A percentile compares a stretch with the other conserved stretches of the same genome.
phyloP scores from a whole-genome alignment of 2,113 vertebrate species.

The Oreochromis tanganicae region DNA sequence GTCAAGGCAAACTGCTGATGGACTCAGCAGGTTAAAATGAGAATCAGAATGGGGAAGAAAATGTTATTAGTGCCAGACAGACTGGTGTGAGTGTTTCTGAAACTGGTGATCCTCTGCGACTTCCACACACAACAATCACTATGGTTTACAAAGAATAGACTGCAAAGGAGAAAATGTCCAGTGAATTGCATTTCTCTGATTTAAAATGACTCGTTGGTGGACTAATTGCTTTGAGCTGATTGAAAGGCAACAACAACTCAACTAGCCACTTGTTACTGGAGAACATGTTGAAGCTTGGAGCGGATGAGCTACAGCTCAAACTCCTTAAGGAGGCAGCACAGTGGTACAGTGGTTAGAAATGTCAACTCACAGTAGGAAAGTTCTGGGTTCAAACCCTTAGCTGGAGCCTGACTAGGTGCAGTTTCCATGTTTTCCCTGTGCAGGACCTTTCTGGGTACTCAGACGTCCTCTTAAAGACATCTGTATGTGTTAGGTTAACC shows the following conservation, averaged over 20 bases:
- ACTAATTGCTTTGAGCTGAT: neutral
- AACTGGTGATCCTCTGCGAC: fast-evolving
- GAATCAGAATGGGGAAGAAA: neutral
- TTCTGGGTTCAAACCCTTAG: neutral
- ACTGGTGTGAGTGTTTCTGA: neutral
- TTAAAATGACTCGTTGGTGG: neutral
- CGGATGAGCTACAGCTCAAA: neutral
- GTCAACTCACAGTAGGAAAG: neutral
- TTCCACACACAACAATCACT: neutral
- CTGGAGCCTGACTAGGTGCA: neutral
- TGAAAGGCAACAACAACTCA: neutral
- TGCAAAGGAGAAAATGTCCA: neutral
- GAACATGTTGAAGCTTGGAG: neutral
- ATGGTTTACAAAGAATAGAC: neutral
- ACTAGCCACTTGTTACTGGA: neutral
- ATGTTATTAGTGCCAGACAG: neutral
- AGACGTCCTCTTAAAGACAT: neutral
- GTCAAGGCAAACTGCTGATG: neutral
- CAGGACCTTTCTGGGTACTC: neutral
- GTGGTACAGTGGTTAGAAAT: neutral
- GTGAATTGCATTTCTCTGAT: neutral
- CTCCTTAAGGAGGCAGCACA: neutral
- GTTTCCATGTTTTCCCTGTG: neutral
- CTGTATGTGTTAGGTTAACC: neutral
- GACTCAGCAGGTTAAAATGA: neutral